These are phyloP conservation scores for Gymnopithys bicolor DNA, from an alignment of 2,797 vertebrate genomes.

Conservation along the genomic window DNA sequence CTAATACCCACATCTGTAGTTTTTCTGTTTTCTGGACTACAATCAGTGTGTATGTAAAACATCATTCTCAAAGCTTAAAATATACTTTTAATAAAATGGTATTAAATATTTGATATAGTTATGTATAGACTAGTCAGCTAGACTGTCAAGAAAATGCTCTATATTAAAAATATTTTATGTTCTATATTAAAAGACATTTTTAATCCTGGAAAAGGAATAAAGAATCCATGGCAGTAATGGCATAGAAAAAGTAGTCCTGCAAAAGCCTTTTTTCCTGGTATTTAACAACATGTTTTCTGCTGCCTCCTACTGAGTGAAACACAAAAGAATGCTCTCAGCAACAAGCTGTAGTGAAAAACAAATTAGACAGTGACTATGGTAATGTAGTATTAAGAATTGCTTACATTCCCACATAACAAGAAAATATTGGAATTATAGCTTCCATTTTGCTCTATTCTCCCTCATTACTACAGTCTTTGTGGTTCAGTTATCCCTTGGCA, in stretches of 20 bases:
- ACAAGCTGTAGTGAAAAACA: neutral
- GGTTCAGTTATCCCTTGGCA: neutral
- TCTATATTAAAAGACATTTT: neutral
- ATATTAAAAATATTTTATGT: neutral
- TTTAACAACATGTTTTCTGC: slow-evolving; percentile 2
- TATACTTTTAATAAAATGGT: neutral
- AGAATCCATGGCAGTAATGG: neutral
- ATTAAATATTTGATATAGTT: neutral
- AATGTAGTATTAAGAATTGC: slow-evolving; percentile 2
- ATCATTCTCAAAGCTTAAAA: neutral
- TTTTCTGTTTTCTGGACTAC: neutral
- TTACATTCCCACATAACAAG: neutral
- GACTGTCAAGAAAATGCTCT: neutral
- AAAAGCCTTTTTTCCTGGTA: neutral
- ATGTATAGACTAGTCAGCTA: neutral
- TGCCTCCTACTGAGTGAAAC: neutral
- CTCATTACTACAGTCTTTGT: neutral
- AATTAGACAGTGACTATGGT: neutral
- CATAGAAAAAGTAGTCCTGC: neutral
- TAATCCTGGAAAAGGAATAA: neutral
- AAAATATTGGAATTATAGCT: slow-evolving; percentile 9
- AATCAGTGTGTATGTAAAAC: neutral
- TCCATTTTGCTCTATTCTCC: neutral
- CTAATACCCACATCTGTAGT: neutral
- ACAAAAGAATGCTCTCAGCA: slow-evolving; percentile 20